Conservation (phyloP, 1,140 invertebrate species). For the Brevipalpus yothersi region DNA sequence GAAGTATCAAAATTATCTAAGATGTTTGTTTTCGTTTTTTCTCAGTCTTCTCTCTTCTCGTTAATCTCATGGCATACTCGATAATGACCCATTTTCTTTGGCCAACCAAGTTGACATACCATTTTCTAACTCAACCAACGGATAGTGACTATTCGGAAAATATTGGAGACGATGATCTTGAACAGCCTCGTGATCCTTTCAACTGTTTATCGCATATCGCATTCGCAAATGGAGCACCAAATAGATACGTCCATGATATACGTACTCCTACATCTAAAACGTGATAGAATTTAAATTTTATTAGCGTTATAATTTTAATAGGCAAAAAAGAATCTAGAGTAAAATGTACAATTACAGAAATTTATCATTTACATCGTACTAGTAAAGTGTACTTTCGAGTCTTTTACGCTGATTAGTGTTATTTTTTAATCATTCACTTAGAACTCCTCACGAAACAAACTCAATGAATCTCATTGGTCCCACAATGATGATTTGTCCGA, state of each 20-base stretch:
- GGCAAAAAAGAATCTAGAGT: too few species aligned
- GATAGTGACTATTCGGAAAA: conserved; percentile 1
- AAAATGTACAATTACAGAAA: too few species aligned
- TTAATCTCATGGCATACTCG: conserved; percentile 74
- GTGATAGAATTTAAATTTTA: too few species aligned
- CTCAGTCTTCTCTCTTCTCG: conserved; percentile 71
- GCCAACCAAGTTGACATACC: conserved; percentile 27
- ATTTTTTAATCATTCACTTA: too few species aligned
- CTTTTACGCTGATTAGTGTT: too few species aligned
- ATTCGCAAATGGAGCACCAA: background rate
- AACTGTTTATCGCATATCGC: background rate
- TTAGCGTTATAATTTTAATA: too few species aligned
- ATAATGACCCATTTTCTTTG: conserved; percentile 78
- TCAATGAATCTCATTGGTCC: too few species aligned
- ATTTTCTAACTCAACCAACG: conserved; percentile 3
- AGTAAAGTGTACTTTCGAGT: too few species aligned
- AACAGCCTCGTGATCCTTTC: background rate
- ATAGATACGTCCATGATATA: background rate
- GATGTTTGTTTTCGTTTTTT: background rate
- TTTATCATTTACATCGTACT: too few species aligned
- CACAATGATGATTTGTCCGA: too few species aligned
- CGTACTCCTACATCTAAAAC: background rate
- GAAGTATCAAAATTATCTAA: background rate
- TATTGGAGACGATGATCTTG: conserved; percentile 2
- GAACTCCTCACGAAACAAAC: too few species aligned